Conservation (phyloP, 2,113 vertebrate genomes). For the Nesoenas mayeri region DNA sequence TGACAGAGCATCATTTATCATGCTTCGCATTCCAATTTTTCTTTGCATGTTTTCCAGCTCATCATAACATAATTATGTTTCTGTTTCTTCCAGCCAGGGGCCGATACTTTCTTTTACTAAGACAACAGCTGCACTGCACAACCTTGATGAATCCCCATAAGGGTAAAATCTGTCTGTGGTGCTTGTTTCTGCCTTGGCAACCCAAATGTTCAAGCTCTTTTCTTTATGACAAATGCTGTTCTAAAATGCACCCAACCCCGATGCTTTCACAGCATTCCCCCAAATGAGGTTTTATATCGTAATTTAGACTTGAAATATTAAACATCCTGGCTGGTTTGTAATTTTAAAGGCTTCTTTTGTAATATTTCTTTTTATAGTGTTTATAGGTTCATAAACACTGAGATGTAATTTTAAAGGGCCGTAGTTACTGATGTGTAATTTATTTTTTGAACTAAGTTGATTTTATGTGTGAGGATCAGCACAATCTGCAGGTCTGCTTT, state of each 20-base stretch:
- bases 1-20: slow-evolving; percentile 67
- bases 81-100: slow-evolving; percentile 67
- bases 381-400: not conserved
- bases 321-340: not conserved
- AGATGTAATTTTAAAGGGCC: not conserved
- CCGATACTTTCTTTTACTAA: slow-evolving; percentile 61
- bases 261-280: slow-evolving; percentile 25
- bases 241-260: slow-evolving; percentile 10
- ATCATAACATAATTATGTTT: slow-evolving; percentile 75
- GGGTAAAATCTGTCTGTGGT: slow-evolving; percentile 52
- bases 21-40: slow-evolving; percentile 66
- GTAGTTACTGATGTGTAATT: not conserved
- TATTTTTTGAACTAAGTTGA: not conserved
- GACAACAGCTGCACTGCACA: slow-evolving; percentile 72
- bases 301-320: slow-evolving; percentile 53
- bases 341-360: slow-evolving; percentile 31
- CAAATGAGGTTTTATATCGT: slow-evolving; percentile 26
- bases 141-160: slow-evolving; percentile 70
- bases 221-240: slow-evolving; percentile 47
- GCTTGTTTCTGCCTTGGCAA: slow-evolving; percentile 61
- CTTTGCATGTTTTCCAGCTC: slow-evolving; percentile 69
- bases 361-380: slow-evolving; percentile 44
- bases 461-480: not conserved
- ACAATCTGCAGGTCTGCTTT: not conserved
- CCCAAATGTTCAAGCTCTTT: slow-evolving; percentile 47